Evolutionary conservation across 2,888 invertebrate genomes (phyloP).

Genomic region (Nezara viridula): DNA sequence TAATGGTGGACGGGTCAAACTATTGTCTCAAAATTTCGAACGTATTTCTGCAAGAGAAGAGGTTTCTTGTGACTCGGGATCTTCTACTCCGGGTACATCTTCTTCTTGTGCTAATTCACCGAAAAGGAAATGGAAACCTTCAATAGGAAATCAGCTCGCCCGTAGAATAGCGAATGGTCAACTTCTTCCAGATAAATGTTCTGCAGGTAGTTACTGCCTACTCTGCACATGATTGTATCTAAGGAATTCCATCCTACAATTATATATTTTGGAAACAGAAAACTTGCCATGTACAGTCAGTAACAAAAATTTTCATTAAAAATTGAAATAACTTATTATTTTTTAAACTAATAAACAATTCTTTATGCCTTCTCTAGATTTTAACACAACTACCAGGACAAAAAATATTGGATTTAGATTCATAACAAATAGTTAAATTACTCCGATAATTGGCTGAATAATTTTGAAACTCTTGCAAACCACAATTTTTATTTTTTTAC

Average conservation of each 20-base stretch:
- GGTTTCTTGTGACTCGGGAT: slow-evolving; percentile 68
- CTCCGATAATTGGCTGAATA: too few relatives aligned
- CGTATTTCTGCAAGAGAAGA: slow-evolving; percentile 66
- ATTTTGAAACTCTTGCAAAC: too few relatives aligned
- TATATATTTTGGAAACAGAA: neutral
- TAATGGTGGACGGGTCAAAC: slow-evolving; percentile 64
- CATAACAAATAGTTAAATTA: too few relatives aligned
- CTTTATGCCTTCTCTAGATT: too few relatives aligned
- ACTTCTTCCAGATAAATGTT: slow-evolving; percentile 73
- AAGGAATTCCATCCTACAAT: slow-evolving; percentile 19
- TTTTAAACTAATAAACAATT: too few relatives aligned
- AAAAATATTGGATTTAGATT: too few relatives aligned
- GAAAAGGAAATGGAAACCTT: slow-evolving; percentile 71
- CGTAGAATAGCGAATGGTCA: slow-evolving; percentile 72
- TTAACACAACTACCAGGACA: too few relatives aligned
- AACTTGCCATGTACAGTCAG: neutral
- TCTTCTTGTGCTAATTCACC: slow-evolving; percentile 78
- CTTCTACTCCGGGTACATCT: slow-evolving; percentile 73
- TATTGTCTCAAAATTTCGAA: slow-evolving; percentile 66
- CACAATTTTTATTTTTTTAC: too few relatives aligned
- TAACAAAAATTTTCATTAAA: too few relatives aligned
- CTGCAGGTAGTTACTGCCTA: slow-evolving; percentile 67
- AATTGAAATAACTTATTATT: too few relatives aligned
- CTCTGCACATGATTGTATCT: slow-evolving; percentile 43
- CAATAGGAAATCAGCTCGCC: slow-evolving; percentile 70